Conservation (phyloP, 2,797 vertebrate species). For the Prunella strophiata region DNA sequence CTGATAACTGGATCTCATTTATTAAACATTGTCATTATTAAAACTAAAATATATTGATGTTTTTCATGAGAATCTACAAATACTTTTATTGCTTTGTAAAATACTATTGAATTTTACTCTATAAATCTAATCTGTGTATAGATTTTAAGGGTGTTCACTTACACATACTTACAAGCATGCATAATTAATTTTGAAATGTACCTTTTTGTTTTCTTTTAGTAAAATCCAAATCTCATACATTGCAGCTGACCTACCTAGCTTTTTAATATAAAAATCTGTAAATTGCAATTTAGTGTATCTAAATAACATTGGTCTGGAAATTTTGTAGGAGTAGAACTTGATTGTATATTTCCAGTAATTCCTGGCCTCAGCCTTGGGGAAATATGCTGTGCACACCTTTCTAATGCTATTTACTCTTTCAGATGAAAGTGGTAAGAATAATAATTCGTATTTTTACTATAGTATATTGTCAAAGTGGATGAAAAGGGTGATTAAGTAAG, state of each 20-base stretch:
- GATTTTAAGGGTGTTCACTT: conserved; percentile 69
- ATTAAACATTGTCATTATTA: conserved; percentile 77
- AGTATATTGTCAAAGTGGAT: neutral
- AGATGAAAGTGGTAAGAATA: neutral
- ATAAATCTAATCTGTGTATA: conserved; percentile 76
- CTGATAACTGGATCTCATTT: conserved; percentile 70
- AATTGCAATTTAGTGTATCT: neutral
- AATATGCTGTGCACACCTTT: neutral
- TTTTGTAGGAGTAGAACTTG: neutral
- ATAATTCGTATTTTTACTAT: neutral
- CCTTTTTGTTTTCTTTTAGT: conserved; percentile 19
- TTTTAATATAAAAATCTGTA: neutral
- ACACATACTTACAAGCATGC: neutral
- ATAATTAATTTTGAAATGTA: conserved; percentile 67
- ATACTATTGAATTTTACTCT: conserved; percentile 77
- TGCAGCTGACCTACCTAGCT: neutral
- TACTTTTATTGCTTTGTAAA: conserved; percentile 77
- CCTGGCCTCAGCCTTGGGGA: neutral
- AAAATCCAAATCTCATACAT: conserved; percentile 10
- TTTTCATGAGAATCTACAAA: conserved; percentile 72
- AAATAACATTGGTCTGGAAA: neutral
- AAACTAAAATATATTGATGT: conserved; percentile 75
- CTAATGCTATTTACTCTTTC: neutral
- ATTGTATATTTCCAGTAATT: neutral
- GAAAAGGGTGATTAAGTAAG: neutral